phyloP scores from a whole-genome alignment of 2,888 invertebrate species.

The Cryptocephalus primarius region DNA sequence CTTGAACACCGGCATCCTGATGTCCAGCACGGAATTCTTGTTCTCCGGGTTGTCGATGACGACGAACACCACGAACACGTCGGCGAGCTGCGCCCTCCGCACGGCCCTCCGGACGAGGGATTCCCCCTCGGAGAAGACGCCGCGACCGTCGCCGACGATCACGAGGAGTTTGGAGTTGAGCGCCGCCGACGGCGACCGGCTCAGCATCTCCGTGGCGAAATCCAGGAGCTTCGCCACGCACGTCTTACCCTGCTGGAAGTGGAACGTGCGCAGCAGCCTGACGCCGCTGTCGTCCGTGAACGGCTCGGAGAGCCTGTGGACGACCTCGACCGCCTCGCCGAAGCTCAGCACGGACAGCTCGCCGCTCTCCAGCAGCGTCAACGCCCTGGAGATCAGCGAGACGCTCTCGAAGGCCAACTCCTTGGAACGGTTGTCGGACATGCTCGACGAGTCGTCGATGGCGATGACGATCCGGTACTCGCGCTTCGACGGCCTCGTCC shows the following conservation, averaged over 20 bases:
- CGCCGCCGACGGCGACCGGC: constrained; percentile 39
- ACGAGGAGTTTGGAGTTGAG: constrained; percentile 76
- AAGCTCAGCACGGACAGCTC: constrained; percentile 86
- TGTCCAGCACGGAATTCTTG: constrained; percentile 88
- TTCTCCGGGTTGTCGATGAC: constrained; percentile 90
- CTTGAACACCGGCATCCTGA: constrained; percentile 65
- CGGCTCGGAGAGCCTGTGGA: constrained; percentile 79
- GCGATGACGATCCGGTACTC: constrained; percentile 95
- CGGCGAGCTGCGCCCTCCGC: constrained; percentile 64
- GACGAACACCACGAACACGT: constrained; percentile 90
- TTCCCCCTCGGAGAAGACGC: constrained; percentile 81
- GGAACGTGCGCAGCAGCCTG: constrained; percentile 66
- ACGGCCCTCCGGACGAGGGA: constrained; percentile 68
- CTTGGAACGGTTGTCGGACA: constrained; percentile 83
- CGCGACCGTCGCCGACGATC: constrained; percentile 90
- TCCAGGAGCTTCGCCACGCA: constrained; percentile 74
- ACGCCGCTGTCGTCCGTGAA: constrained; percentile 83
- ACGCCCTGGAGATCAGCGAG: constrained; percentile 79
- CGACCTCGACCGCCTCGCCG: constrained; percentile 72
- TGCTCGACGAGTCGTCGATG: constrained; percentile 89
- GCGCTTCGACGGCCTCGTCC: constrained; percentile 90
- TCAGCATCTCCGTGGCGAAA: constrained; percentile 61
- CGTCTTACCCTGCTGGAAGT: constrained; percentile 85
- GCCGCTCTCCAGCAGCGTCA: constrained; percentile 89
- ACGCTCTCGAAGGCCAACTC: constrained; percentile 91